A percentile compares a stretch with the other conserved stretches of the same genome.
Conservation (phyloP, 1,140 invertebrate genomes). For the Xylocopa sonorina region DNA sequence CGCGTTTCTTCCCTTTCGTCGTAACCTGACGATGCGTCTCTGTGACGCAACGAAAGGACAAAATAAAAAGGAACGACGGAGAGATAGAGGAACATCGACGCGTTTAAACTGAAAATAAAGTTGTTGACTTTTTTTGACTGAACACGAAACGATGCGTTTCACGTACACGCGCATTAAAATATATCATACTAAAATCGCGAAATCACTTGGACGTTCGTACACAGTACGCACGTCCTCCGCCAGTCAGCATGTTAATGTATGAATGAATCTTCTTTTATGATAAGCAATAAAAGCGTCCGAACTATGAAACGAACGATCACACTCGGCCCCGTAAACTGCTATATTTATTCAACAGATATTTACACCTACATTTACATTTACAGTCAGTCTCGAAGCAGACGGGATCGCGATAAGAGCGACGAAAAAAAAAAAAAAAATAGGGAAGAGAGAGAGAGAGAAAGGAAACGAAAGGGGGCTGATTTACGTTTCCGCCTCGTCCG, state of each 20-base stretch:
- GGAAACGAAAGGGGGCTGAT: conserved; percentile 13
- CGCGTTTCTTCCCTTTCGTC: not conserved
- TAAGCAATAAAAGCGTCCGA: not conserved
- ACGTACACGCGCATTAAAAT: too few species aligned
- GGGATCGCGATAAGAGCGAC: conserved; percentile 17
- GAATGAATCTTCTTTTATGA: not conserved
- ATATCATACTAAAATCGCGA: too few species aligned
- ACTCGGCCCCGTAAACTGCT: not conserved
- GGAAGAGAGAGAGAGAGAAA: not conserved
- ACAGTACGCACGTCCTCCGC: too few species aligned
- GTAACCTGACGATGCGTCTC: not conserved
- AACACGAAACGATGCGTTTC: too few species aligned
- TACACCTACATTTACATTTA: conserved; percentile 30
- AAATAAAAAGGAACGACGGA: not conserved
- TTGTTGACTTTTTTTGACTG: too few species aligned
- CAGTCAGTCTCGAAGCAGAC: conserved; percentile 6
- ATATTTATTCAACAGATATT: conserved; percentile 48
- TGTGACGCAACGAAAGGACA: not conserved
- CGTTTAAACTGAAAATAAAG: too few species aligned
- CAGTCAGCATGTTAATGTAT: not conserved
- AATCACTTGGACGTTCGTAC: too few species aligned
- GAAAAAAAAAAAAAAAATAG: not conserved
- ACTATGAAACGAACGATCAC: not conserved
- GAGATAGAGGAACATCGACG: too few species aligned
- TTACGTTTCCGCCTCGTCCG: conserved; percentile 49